phyloP scores from a whole-genome alignment of 2,797 vertebrate species.

The Anas acuta region DNA sequence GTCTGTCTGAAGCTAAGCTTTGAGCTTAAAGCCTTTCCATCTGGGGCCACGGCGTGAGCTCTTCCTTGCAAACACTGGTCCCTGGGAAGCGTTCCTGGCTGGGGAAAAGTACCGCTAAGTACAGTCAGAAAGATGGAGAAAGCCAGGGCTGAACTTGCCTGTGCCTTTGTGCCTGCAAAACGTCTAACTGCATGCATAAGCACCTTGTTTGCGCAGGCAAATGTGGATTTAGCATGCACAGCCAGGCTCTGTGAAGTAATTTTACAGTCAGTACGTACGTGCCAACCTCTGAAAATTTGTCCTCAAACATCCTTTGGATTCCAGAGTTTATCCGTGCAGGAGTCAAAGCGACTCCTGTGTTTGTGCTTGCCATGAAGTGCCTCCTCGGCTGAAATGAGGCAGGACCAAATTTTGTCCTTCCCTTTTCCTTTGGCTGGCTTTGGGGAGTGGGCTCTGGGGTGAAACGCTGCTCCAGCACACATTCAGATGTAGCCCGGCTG shows the following conservation, averaged over 20 bases:
- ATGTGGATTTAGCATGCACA: slow-evolving; percentile 57
- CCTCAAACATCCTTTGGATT: slow-evolving; percentile 62
- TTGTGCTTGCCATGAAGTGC: slow-evolving; percentile 10
- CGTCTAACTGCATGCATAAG: slow-evolving; percentile 37
- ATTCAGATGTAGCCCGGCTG: not conserved
- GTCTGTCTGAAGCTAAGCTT: slow-evolving; percentile 6
- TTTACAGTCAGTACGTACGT: slow-evolving; percentile 45
- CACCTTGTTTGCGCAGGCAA: slow-evolving; percentile 52
- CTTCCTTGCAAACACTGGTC: not conserved
- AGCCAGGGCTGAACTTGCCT: slow-evolving; percentile 4
- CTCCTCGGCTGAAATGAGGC: slow-evolving; percentile 3
- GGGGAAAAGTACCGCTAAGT: not conserved
- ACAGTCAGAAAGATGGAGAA: not conserved
- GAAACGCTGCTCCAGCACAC: not conserved
- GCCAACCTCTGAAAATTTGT: slow-evolving; percentile 56
- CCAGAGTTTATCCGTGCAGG: slow-evolving; percentile 24
- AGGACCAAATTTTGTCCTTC: not conserved
- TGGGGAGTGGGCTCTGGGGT: not conserved
- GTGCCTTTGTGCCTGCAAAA: slow-evolving; percentile 14
- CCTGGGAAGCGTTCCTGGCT: not conserved
- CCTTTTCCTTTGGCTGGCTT: not conserved
- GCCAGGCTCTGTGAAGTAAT: slow-evolving; percentile 62
- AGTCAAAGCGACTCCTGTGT: slow-evolving; percentile 50
- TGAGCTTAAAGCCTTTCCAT: slow-evolving; percentile 16
- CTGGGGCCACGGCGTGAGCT: not conserved